A percentile compares a stretch with the other conserved stretches of the same genome.
Conservation (phyloP, 2,888 invertebrate genomes). For the Bombyx huttoni region DNA sequence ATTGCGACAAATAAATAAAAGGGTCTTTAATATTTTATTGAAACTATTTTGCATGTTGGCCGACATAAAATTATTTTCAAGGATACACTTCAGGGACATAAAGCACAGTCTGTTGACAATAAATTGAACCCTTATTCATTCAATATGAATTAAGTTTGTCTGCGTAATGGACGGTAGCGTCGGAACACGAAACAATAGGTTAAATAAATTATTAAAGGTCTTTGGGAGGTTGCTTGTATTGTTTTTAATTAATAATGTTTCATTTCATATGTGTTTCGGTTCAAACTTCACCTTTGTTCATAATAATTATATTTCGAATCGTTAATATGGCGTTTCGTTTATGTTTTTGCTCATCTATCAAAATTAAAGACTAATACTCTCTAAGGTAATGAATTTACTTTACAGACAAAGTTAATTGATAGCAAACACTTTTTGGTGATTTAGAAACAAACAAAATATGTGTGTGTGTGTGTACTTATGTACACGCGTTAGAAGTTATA, state of each 20-base stretch:
- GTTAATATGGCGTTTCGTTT: too few species aligned
- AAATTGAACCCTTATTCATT: not conserved
- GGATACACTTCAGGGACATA: not conserved
- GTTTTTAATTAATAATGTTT: not conserved
- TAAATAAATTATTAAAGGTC: not conserved
- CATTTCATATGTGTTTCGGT: not conserved
- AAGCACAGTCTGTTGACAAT: not conserved
- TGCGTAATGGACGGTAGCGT: not conserved
- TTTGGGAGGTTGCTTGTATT: not conserved
- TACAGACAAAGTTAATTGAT: too few species aligned
- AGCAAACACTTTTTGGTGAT: too few species aligned
- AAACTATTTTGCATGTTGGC: not conserved
- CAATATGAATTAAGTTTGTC: not conserved
- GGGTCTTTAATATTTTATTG: not conserved
- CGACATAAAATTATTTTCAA: not conserved
- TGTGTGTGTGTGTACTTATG: too few species aligned
- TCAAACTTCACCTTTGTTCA: too few species aligned
- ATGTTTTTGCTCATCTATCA: too few species aligned
- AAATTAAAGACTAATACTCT: too few species aligned
- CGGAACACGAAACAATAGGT: not conserved
- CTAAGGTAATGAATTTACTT: too few species aligned
- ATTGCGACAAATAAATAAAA: too few species aligned
- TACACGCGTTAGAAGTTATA: too few species aligned
- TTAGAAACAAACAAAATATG: too few species aligned
- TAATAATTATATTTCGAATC: too few species aligned